Evolutionary conservation across 2,113 vertebrate genomes (phyloP).

Genomic region (Pogonocichla stellata): DNA sequence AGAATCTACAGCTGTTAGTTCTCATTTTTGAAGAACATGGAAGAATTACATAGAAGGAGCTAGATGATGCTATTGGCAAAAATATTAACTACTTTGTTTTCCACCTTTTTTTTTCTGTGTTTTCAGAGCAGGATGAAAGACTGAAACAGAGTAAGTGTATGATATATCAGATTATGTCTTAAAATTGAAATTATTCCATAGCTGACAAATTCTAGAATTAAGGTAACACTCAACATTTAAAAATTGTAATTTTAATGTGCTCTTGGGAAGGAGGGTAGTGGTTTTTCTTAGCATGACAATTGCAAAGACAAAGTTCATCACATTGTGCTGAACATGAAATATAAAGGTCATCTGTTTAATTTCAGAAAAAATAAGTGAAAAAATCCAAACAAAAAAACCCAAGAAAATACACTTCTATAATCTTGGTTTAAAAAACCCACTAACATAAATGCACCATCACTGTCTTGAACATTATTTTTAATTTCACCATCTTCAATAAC

Average conservation of each 20-base stretch:
- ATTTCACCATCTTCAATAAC: not conserved
- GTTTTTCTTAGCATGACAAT: not conserved
- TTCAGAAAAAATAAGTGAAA: not conserved
- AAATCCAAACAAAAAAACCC: accelerated
- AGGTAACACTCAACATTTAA: not conserved
- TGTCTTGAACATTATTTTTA: not conserved
- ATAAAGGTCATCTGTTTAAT: not conserved
- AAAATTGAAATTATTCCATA: not conserved
- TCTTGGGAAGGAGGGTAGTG: not conserved
- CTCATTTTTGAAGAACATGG: not conserved
- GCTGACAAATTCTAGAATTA: not conserved
- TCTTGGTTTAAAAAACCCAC: not conserved
- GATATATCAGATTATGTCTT: not conserved
- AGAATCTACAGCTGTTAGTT: not conserved
- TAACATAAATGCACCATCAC: not conserved
- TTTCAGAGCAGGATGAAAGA: not conserved
- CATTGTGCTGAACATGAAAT: not conserved
- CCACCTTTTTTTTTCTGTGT: not conserved
- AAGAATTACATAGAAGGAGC: not conserved
- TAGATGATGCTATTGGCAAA: not conserved
- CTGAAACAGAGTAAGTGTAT: not conserved
- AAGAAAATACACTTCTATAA: not conserved
- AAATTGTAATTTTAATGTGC: not conserved
- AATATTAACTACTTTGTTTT: not conserved
- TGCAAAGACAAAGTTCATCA: not conserved